phyloP scores from a whole-genome alignment of 2,888 invertebrate genomes.

The Magallana nippona region DNA sequence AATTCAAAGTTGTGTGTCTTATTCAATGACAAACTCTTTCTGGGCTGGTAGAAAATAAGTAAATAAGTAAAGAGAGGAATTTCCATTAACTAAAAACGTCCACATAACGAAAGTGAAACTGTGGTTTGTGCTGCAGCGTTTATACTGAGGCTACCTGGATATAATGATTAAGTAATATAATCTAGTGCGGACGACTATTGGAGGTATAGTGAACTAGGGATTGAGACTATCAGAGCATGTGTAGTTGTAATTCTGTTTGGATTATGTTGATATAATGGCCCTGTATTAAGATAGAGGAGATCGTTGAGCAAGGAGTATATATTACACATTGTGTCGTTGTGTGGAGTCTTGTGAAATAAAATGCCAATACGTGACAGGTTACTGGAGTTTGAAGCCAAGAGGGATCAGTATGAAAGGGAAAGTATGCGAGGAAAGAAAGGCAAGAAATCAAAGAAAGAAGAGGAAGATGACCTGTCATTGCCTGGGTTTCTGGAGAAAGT shows the following conservation, averaged over 20 bases:
- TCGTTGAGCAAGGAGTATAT: slow-evolving; percentile 37
- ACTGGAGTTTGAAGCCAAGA: slow-evolving; percentile 63
- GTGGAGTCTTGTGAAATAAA: not conserved
- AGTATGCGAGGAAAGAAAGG: slow-evolving; percentile 44
- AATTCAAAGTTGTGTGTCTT: slow-evolving; percentile 20
- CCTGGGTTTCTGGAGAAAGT: slow-evolving; percentile 60
- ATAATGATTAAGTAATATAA: not conserved
- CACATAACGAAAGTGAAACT: too few species aligned
- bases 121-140: too few species aligned
- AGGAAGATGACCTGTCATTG: slow-evolving; percentile 58
- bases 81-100: too few species aligned
- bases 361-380: slow-evolving; percentile 67
- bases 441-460: slow-evolving; percentile 54
- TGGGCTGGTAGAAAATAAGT: too few species aligned
- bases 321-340: not conserved
- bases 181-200: not conserved
- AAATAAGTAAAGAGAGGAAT: too few species aligned
- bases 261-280: not conserved
- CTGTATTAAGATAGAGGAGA: slow-evolving; percentile 23
- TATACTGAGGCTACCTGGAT: not conserved
- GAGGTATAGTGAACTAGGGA: too few species aligned
- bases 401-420: slow-evolving; percentile 52
- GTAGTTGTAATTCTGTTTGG: not conserved
- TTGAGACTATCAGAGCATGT: not conserved
- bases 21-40: slow-evolving; percentile 25